Conservation (phyloP, 2,113 vertebrate species). For the Nothoprocta pentlandii region DNA sequence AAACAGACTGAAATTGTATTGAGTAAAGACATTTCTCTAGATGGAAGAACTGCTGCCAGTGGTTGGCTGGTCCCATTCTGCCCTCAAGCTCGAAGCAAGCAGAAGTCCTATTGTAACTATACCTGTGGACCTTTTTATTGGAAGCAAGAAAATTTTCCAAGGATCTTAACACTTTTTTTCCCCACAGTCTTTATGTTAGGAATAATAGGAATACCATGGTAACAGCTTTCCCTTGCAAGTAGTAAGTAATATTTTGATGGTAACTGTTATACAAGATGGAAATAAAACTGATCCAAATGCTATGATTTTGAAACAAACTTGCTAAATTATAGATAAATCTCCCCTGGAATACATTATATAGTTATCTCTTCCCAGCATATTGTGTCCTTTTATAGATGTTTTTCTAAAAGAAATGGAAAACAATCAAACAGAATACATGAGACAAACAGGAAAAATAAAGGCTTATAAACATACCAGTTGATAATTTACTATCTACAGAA, state of each 20-base stretch:
- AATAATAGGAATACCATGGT: conserved; percentile 39
- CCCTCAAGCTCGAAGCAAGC: neutral
- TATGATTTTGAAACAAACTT: neutral
- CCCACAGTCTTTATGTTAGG: neutral
- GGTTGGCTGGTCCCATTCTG: neutral
- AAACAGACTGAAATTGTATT: neutral
- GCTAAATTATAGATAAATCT: conserved; percentile 6
- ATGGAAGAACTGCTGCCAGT: neutral
- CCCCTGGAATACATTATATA: neutral
- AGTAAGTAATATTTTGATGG: conserved; percentile 21
- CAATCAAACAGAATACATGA: accelerated
- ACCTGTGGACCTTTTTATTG: neutral
- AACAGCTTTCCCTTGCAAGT: conserved; percentile 30
- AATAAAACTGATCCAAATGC: conserved; percentile 34
- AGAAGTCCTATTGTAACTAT: neutral
- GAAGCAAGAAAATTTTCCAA: neutral
- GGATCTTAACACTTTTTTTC: neutral
- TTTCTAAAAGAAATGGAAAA: neutral
- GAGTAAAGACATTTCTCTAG: neutral
- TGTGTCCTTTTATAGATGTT: neutral
- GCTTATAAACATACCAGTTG: neutral
- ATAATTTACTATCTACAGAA: conserved; percentile 12
- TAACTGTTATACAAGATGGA: neutral
- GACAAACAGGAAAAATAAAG: neutral
- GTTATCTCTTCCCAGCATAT: neutral